These are phyloP conservation scores for Barbus barbus DNA, from an alignment of 2,113 vertebrate genomes.

Conservation along the genomic window DNA sequence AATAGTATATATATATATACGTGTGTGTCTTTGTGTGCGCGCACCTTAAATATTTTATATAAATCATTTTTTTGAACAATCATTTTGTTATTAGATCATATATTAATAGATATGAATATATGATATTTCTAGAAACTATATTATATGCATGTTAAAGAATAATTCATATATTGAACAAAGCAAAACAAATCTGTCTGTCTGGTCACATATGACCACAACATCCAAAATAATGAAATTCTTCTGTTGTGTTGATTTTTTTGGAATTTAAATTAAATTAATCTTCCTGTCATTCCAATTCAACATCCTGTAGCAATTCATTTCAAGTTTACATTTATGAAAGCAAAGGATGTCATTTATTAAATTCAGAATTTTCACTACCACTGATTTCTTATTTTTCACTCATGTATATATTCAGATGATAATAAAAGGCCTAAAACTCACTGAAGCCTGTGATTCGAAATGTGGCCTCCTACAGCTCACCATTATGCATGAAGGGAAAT, in stretches of 20 bases:
- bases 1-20: no score
- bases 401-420: not conserved
- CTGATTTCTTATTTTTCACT: not conserved
- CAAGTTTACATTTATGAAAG: not conserved
- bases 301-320: not conserved
- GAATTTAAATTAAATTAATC: not conserved
- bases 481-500: not conserved
- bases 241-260: not conserved
- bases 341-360: not conserved
- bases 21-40: not conserved
- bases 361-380: not conserved
- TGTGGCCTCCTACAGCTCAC: not conserved
- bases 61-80: not conserved
- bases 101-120: no score
- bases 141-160: not conserved
- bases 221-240: not conserved
- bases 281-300: not conserved
- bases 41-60: not conserved
- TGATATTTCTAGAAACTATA: not conserved
- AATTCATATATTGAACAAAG: no score
- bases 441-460: not conserved
- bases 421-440: conserved; percentile 2
- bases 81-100: no score
- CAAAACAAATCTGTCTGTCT: no score
- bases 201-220: no score